Percentiles rank a stretch among this genome's conserved stretches.
Evolutionary conservation across 2,888 invertebrate genomes (phyloP).

Genomic region (Spilosoma lubricipeda): DNA sequence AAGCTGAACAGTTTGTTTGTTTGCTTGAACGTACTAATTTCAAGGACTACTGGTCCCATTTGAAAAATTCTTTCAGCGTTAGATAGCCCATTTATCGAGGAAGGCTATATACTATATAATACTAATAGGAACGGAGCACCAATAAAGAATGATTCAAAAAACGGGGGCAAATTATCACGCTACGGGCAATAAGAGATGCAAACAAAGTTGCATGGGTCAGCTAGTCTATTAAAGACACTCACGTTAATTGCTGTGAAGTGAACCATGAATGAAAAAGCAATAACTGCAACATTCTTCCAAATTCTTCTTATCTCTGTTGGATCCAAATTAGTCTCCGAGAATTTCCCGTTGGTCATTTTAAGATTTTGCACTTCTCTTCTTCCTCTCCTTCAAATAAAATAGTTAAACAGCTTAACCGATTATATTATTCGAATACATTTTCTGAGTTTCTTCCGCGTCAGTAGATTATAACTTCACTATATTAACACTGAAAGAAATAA

Average conservation of each 20-base stretch:
- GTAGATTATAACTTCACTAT: background rate
- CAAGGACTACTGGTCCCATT: too few relatives aligned
- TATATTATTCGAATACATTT: background rate
- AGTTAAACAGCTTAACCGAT: background rate
- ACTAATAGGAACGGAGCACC: too few relatives aligned
- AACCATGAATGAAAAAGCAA: slow-evolving; percentile 88
- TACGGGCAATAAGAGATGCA: too few relatives aligned
- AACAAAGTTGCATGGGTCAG: too few relatives aligned
- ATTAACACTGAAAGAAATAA: background rate
- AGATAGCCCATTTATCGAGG: too few relatives aligned
- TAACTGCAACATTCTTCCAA: slow-evolving; percentile 78
- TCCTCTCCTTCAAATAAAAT: background rate
- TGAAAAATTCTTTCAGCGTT: too few relatives aligned
- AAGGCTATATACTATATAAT: too few relatives aligned
- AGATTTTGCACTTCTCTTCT: background rate
- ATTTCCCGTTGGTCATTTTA: background rate
- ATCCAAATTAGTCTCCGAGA: slow-evolving; percentile 32
- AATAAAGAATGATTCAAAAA: too few relatives aligned
- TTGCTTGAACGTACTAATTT: too few relatives aligned
- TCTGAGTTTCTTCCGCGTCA: background rate
- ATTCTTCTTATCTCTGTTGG: slow-evolving; percentile 75
- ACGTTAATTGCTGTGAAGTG: slow-evolving; percentile 87
- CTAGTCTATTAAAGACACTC: slow-evolving; percentile 38
- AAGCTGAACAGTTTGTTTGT: too few relatives aligned
- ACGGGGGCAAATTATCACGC: too few relatives aligned